Percentiles rank a stretch among this genome's conserved stretches.
phyloP scores from a whole-genome alignment of 2,797 vertebrate genomes.

The Pygocentrus nattereri region DNA sequence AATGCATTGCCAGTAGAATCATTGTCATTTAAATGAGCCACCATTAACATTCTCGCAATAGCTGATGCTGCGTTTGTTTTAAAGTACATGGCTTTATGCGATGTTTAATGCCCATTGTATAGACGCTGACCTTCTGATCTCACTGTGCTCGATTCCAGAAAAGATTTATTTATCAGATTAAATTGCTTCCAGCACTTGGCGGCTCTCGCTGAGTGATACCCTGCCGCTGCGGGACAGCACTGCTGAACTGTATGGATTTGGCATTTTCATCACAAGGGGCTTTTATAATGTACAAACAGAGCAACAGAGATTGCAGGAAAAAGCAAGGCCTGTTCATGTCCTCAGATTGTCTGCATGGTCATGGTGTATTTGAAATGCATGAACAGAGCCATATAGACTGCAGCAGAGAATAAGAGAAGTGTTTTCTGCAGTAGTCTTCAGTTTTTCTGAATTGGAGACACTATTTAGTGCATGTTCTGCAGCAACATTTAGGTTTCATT shows the following conservation, averaged over 20 bases:
- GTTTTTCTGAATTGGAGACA: background rate
- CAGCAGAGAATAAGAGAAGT: background rate
- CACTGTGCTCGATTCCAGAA: conserved; percentile 42
- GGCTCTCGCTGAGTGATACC: background rate
- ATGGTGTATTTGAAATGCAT: background rate
- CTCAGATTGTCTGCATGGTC: background rate
- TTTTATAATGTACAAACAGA: background rate
- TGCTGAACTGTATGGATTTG: conserved; percentile 1
- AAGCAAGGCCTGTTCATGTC: background rate
- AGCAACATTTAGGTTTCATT: too few species aligned
- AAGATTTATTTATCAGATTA: conserved; percentile 47
- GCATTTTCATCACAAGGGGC: background rate
- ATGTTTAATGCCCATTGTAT: conserved; percentile 47
- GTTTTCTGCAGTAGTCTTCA: background rate
- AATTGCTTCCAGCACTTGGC: conserved; percentile 26
- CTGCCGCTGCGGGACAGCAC: background rate
- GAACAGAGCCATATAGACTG: background rate
- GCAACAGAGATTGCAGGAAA: background rate
- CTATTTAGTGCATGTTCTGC: background rate
- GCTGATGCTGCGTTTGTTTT: conserved; percentile 47
- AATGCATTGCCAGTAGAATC: conserved; percentile 47
- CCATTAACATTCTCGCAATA: conserved; percentile 37
- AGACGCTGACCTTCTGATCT: conserved; percentile 49
- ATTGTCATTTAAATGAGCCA: conserved; percentile 43
- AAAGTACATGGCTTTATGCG: conserved; percentile 33